These are phyloP conservation scores for Hirudinaria manillensis DNA, from an alignment of 2,888 invertebrate species.

Conservation along the genomic window DNA sequence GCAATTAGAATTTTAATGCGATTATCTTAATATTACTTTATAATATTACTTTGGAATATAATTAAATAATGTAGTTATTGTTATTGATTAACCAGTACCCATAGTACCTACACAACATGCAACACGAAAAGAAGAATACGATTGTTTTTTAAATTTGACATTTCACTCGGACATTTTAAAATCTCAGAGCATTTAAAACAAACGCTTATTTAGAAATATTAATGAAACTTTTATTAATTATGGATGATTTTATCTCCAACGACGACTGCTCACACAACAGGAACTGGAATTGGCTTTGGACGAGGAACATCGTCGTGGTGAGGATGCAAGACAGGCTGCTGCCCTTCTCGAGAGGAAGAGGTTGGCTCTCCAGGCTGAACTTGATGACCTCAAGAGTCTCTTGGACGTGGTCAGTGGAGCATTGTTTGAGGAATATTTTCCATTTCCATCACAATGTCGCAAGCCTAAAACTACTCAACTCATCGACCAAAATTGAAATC, in stretches of 20 bases:
- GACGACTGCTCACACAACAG: slow-evolving; percentile 38
- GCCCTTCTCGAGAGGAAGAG: slow-evolving; percentile 51
- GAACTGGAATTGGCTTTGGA: slow-evolving; percentile 51
- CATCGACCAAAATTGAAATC: neutral
- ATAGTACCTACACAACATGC: no score
- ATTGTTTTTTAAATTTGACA: no score
- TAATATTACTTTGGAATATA: no score
- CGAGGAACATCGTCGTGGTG: slow-evolving; percentile 49
- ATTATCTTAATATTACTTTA: no score
- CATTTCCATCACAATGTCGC: neutral
- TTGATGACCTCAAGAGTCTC: slow-evolving; percentile 71
- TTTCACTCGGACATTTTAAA: no score
- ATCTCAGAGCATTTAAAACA: no score
- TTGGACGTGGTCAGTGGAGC: slow-evolving; percentile 52
- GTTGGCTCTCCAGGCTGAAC: slow-evolving; percentile 74
- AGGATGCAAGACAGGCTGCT: slow-evolving; percentile 49
- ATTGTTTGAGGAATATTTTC: neutral
- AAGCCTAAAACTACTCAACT: neutral
- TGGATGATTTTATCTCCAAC: neutral
- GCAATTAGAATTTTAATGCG: no score
- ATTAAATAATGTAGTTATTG: no score
- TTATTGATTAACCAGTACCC: no score
- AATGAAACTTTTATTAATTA: neutral
- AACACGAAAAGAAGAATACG: no score
- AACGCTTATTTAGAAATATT: neutral